A percentile compares a stretch with the other conserved stretches of the same genome.
Conservation (phyloP, 2,113 vertebrate genomes). For the Carassius gibelio region DNA sequence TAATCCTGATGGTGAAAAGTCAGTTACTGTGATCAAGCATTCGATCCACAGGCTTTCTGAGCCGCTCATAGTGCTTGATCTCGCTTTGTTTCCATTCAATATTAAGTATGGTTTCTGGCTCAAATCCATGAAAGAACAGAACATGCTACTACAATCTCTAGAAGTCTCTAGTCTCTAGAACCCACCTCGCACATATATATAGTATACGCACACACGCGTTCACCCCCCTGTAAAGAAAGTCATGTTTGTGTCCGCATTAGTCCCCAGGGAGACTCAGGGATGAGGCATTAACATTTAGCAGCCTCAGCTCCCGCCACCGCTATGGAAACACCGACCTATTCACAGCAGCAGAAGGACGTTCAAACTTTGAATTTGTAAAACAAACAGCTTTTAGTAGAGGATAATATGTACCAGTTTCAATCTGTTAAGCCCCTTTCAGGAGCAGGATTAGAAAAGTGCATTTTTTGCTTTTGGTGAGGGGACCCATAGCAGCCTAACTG, state of each 20-base stretch:
- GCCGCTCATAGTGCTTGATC: constrained; percentile 10
- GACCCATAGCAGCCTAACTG: constrained; percentile 2
- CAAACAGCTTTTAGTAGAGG: constrained; percentile 55
- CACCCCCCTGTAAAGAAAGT: constrained; percentile 47
- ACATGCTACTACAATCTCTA: constrained; percentile 18
- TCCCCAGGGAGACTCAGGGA: constrained; percentile 45
- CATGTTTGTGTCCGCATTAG: constrained; percentile 51
- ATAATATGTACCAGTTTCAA: constrained; percentile 37
- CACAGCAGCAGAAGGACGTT: constrained; percentile 40
- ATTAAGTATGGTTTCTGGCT: constrained; percentile 28
- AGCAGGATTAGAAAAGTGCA: constrained; percentile 31
- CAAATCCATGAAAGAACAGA: constrained; percentile 37
- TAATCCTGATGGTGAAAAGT: constrained; percentile 13
- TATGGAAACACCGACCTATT: constrained; percentile 55
- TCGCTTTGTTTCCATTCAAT: constrained; percentile 48
- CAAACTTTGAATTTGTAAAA: constrained; percentile 59
- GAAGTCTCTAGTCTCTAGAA: constrained; percentile 40
- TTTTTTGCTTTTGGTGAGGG: not conserved
- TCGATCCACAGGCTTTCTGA: not conserved
- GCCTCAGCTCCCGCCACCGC: constrained; percentile 20
- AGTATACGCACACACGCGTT: constrained; percentile 32
- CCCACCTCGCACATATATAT: constrained; percentile 17
- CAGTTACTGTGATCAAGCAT: constrained; percentile 11
- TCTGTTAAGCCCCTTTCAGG: constrained; percentile 40
- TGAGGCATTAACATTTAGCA: constrained; percentile 46